Evolutionary conservation across 2,113 vertebrate genomes (phyloP), one percentile per base, ranked within the genome.

Genomic region (Malaclemys terrapin): DNA sequence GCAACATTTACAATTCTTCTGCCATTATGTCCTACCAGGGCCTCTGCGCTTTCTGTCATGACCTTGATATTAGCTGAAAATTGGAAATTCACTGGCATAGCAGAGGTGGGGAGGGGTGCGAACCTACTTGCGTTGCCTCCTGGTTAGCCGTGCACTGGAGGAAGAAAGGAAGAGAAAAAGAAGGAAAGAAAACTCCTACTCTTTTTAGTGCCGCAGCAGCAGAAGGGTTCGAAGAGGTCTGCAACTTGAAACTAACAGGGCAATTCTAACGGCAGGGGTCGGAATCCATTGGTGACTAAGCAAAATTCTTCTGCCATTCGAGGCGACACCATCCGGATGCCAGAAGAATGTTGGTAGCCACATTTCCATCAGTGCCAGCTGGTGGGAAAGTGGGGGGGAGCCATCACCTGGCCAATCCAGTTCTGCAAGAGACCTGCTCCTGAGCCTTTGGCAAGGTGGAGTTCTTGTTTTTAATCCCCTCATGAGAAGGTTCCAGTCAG

Each of bases 1-100:
- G 99, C 98, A 97, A 99, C 99, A 98, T 99, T 99, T 99, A 99
- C 99, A 99, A 99, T 99, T 99, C 99, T 99, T 98, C 98, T 98
- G 98, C 99, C 99, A 99, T 99, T 99, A 99, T 99, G 99, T 99
- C 99, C 98, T 98, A 99, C 99, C 98, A 99, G 99, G 99, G 98
- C 99, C 99, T 99, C 98, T 99, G 99, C 96, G 98, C 99, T 98
- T 97, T 87, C 98, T 98, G 99, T 97, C 99, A 97, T 97, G 99
- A 99, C 99, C 99, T 98, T 98, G 98, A 98, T 98, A 99, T 99
- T 99, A 99, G 99, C 99, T 98, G 98, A 98, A 99, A 99, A 99
- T 99, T 99, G 99, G 99, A 98, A 99, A 99, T 99, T 98, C 98
- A 98, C 98, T 97, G 99, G 98, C 98, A 97, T 98, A 98, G 98